Conservation (phyloP, 2,113 vertebrate genomes). For the Brevimyrus niger region DNA sequence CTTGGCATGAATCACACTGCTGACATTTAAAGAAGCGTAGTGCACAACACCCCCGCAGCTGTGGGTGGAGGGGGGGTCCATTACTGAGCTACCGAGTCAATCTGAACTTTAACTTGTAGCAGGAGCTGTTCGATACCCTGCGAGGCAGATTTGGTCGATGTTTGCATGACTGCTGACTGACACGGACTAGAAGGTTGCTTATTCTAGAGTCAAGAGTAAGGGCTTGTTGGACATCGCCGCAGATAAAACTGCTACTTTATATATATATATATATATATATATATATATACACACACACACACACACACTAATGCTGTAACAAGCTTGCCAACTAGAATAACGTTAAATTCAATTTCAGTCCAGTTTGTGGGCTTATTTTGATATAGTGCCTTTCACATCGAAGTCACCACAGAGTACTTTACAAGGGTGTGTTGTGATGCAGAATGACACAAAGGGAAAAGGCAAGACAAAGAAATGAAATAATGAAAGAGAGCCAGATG, state of each 20-base stretch:
- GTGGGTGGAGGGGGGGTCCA: background rate
- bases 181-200: background rate
- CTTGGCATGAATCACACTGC: constrained; percentile 2
- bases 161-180: background rate
- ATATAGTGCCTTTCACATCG: background rate
- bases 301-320: background rate
- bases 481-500: background rate
- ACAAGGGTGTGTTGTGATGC: background rate
- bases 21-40: background rate
- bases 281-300: too few relatives aligned
- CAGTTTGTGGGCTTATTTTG: background rate
- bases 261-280: background rate
- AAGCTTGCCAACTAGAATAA: background rate
- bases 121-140: too few relatives aligned
- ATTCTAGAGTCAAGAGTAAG: background rate
- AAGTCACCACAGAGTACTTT: background rate
- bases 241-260: background rate
- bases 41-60: background rate
- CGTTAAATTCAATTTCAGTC: background rate
- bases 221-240: background rate
- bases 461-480: background rate
- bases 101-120: constrained; percentile 1
- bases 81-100: background rate
- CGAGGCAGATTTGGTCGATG: background rate
- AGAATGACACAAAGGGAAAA: background rate